A percentile compares a stretch with the other conserved stretches of the same genome.
Conservation (phyloP, 2,113 vertebrate species). For the Pampusana beccarii region DNA sequence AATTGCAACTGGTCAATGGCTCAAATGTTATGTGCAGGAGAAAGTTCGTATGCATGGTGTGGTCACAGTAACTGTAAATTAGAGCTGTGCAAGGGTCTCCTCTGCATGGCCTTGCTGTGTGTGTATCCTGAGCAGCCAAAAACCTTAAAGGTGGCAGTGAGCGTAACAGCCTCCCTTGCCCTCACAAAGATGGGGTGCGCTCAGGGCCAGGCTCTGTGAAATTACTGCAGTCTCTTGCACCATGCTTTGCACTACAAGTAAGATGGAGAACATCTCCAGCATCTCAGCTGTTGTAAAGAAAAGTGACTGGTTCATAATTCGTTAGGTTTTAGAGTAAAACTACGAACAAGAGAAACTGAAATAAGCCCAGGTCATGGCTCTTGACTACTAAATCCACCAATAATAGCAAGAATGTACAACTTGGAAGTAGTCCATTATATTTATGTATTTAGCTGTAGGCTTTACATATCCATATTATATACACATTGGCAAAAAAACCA, state of each 20-base stretch:
- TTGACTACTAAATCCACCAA: background rate
- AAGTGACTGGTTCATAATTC: background rate
- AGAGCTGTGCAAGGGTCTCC: background rate
- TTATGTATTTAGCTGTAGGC: background rate
- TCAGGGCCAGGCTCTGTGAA: background rate
- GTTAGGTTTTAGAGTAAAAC: background rate
- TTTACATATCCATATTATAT: background rate
- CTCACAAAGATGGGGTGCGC: background rate
- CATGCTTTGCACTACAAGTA: background rate
- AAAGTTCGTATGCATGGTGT: background rate
- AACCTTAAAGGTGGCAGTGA: background rate
- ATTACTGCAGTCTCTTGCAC: background rate
- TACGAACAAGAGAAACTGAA: background rate
- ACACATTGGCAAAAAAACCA: background rate
- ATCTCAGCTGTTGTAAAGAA: background rate
- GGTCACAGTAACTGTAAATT: background rate
- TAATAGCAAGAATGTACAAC: background rate
- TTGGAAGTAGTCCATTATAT: background rate
- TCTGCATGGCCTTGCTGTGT: background rate
- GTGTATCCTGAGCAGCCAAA: background rate
- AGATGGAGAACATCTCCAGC: fast-evolving
- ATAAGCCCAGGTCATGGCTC: background rate
- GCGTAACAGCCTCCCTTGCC: background rate
- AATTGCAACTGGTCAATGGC: background rate
- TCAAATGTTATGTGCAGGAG: background rate